Base-by-base conservation (phyloP, 2,888 invertebrate genomes). In the Euplagia quadripunctaria region DNA sequence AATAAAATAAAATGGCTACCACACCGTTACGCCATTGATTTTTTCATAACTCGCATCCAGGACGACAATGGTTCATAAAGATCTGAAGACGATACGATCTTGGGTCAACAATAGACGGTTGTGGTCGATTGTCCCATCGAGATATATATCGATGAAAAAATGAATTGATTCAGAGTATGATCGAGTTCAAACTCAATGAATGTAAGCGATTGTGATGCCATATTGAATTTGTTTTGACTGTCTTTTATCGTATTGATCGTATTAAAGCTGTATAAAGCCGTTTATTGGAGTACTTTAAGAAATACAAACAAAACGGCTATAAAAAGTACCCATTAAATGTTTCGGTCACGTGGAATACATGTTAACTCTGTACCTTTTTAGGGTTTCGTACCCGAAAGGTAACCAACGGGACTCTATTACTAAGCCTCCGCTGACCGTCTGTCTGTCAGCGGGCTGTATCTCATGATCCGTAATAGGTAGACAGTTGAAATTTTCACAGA, bases 31-130 rank as follows among this genome's bases (percentile, higher is more conserved):
- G 86, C 82, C 82, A 90, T 88, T 88, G 84, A 88, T 89, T 88
- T 87, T 86, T 80, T 82, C 75, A 77, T 74, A 84, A 87, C 84
- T 85, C 83, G 87, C 88, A 90, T 93, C 92, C 91, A 90, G 90
- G 86, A 88, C 84, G 83, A 93, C 93, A 93, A 93, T 93, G 86
- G 88, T 85, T 86, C 88, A 90, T 90, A 91, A 89, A 91, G 91
- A 90, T 89, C 89, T 89, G 90, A 87, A 91, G 92, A 86, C 90
- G 94, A 94, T 94, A 94, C 86, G 88, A 92, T 93, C 92, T 91
- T 86, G 87, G 90, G 90, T 91, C 92, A 92, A 92, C 91, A 92
- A 91, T 90, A 89, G 87, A 87, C 88, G 91, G 90, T 90, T 90
- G 92, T 91, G 91, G 92, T 83, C 76, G 79, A 90, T 92, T 93